phyloP scores from a whole-genome alignment of 2,113 vertebrate species.

The Gallinago paraguaiae region DNA sequence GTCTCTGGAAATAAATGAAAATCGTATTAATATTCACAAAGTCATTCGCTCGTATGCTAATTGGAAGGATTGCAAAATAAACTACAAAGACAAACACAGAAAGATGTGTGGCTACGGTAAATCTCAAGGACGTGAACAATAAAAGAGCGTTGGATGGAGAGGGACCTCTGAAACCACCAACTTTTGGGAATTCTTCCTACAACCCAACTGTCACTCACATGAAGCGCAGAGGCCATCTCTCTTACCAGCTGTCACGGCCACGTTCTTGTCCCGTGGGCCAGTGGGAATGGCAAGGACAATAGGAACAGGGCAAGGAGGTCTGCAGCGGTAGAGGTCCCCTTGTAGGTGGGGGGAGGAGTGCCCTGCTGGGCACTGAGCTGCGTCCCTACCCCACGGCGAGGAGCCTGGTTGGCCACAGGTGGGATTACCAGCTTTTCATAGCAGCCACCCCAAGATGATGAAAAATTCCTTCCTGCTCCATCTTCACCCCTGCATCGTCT shows the following conservation, averaged over 20 bases:
- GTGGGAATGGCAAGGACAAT: neutral
- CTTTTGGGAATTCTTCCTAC: neutral
- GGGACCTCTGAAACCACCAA: neutral
- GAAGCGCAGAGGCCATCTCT: neutral
- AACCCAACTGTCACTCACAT: neutral
- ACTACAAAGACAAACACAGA: constrained; percentile 2
- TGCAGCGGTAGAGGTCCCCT: neutral
- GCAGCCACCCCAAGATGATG: neutral
- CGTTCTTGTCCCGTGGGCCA: fast-evolving
- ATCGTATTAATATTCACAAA: constrained; percentile 35
- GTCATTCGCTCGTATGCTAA: neutral
- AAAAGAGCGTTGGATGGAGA: neutral
- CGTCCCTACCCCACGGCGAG: fast-evolving
- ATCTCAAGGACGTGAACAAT: constrained; percentile 1
- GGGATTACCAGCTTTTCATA: fast-evolving
- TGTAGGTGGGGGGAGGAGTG: neutral
- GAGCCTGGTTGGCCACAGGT: fast-evolving
- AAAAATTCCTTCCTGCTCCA: neutral
- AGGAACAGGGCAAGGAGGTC: neutral
- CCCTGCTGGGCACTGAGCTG: neutral
- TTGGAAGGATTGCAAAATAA: neutral
- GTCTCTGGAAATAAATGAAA: constrained; percentile 42
- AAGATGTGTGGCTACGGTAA: neutral
- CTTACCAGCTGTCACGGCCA: neutral
- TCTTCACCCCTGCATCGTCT: neutral